These are phyloP conservation scores for Nyctibius grandis DNA, from an alignment of 2,797 vertebrate species.

Conservation along the genomic window DNA sequence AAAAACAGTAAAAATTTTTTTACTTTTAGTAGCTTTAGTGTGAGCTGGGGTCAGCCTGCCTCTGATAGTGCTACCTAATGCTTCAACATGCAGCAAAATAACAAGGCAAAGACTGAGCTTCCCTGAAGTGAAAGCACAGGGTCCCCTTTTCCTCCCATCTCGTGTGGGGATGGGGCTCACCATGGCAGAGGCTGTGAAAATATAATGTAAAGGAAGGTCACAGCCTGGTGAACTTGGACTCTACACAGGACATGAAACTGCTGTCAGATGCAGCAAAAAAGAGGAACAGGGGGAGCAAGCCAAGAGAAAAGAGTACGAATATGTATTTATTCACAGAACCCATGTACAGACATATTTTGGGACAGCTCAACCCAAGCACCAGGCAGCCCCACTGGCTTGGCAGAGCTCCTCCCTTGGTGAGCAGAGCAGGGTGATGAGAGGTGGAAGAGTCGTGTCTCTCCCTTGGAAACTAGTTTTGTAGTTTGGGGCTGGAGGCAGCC, in stretches of 20 bases:
- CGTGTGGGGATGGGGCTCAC: background rate
- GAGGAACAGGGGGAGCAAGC: background rate
- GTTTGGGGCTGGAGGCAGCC: background rate
- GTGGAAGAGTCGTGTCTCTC: background rate
- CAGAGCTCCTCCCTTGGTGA: background rate
- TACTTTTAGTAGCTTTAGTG: background rate
- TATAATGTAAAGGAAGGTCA: background rate
- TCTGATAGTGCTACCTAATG: background rate
- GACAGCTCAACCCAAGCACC: background rate
- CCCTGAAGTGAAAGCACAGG: background rate
- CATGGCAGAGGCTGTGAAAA: background rate
- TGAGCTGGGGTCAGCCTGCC: background rate
- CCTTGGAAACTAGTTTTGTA: background rate
- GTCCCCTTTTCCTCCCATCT: background rate
- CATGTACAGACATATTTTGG: rapidly evolving
- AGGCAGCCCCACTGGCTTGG: background rate
- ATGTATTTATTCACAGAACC: background rate
- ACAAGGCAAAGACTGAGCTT: background rate
- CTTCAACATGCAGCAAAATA: background rate
- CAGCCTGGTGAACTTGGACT: background rate
- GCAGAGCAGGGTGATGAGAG: background rate
- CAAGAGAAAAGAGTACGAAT: background rate
- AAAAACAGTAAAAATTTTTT: background rate
- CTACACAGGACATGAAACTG: background rate
- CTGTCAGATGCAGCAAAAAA: background rate